Evolutionary conservation across 2,797 vertebrate species (phyloP).

Genomic region (Petrocephalus schoutedeni): DNA sequence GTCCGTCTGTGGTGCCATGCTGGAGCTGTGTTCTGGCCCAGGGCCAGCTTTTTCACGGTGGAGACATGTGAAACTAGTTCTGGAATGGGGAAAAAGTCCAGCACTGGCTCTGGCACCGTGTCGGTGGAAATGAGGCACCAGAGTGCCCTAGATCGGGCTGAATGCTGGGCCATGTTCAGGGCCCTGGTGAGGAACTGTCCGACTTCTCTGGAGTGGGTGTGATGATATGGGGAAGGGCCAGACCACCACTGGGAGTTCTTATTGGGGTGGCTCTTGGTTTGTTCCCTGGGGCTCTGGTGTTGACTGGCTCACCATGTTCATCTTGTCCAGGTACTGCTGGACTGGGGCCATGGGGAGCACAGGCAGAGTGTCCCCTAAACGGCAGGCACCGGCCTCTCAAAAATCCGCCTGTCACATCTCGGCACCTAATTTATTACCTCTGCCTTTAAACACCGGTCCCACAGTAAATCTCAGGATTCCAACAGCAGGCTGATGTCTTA

Average conservation of each 20-base stretch:
- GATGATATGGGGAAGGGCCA: not conserved
- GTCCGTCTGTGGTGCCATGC: too few species aligned
- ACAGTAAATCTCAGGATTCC: slow-evolving; percentile 42
- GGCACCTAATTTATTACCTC: slow-evolving; percentile 40
- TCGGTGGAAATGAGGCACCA: not conserved
- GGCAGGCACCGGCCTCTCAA: not conserved
- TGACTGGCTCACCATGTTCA: not conserved
- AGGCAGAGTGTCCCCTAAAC: not conserved
- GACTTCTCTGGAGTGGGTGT: not conserved
- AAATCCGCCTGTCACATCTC: not conserved
- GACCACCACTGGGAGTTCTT: not conserved
- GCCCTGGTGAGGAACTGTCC: not conserved
- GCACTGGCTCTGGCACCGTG: too few species aligned
- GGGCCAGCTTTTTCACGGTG: too few species aligned
- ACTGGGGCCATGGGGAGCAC: not conserved
- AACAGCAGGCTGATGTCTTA: slow-evolving; percentile 37
- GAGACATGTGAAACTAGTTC: too few species aligned
- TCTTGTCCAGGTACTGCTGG: not conserved
- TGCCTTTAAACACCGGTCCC: slow-evolving; percentile 37
- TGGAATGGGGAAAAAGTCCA: too few species aligned
- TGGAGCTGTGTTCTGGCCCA: too few species aligned
- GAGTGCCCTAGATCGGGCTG: not conserved
- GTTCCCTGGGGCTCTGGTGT: not conserved
- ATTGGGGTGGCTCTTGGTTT: not conserved
- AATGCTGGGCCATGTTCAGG: not conserved